A percentile compares a stretch with the other conserved stretches of the same genome.
These are phyloP conservation scores for Planococcus citri DNA, from an alignment of 1,140 invertebrate genomes.

Conservation along the genomic window DNA sequence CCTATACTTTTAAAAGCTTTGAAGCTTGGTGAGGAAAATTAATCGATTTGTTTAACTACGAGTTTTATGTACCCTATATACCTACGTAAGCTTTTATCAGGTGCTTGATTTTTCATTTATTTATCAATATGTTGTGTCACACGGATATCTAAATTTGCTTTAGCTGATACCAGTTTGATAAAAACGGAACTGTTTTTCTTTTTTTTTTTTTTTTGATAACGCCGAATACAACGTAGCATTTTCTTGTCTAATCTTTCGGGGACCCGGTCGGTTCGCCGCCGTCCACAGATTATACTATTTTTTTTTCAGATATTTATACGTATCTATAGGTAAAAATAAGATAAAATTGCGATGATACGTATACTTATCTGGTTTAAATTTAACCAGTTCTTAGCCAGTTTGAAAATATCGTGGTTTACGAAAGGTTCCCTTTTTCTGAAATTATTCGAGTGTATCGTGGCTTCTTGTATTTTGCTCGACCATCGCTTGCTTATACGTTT, in stretches of 20 bases:
- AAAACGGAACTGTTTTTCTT: neutral
- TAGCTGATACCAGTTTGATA: neutral
- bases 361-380: conserved; percentile 7
- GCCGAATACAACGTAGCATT: neutral
- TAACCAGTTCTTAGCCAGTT: conserved; percentile 6
- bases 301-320: neutral
- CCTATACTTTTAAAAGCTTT: too few species aligned
- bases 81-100: neutral
- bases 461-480: too few species aligned
- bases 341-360: neutral
- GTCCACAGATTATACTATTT: neutral
- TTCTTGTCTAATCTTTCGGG: neutral
- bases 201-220: conserved; percentile 4
- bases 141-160: conserved; percentile 3
- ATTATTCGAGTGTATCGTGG: too few species aligned
- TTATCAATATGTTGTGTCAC: neutral
- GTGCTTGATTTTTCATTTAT: neutral
- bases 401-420: neutral
- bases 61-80: neutral
- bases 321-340: conserved; percentile 4
- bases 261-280: too few species aligned
- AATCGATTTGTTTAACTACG: neutral
- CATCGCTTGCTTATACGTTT: too few species aligned
- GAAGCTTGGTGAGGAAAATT: too few species aligned
- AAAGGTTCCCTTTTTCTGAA: neutral